phyloP scores from a whole-genome alignment of 2,113 vertebrate genomes.

The Chlamydotis undulata region DNA sequence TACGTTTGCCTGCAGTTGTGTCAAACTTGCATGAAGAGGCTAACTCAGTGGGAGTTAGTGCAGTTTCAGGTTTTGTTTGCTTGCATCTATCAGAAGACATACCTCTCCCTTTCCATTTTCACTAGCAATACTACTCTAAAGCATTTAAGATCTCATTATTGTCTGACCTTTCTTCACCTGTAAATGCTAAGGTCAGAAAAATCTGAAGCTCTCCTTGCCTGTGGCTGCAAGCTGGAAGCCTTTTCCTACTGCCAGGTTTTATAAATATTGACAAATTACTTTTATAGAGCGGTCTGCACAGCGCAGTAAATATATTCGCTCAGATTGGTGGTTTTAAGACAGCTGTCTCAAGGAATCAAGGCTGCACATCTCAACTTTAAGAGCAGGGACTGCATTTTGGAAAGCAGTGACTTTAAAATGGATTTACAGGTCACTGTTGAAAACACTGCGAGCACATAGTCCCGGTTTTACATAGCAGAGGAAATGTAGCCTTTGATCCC shows the following conservation, averaged over 20 bases:
- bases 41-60: not conserved
- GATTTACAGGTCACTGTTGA: not conserved
- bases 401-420: not conserved
- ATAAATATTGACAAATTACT: conserved; percentile 27
- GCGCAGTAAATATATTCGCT: not conserved
- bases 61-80: not conserved
- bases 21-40: not conserved
- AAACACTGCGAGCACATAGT: not conserved
- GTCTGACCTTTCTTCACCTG: conserved; percentile 6
- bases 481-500: not conserved
- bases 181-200: not conserved
- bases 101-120: not conserved
- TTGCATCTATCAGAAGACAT: not conserved
- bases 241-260: conserved; percentile 2
- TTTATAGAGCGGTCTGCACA: not conserved
- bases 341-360: conserved; percentile 18
- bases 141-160: not conserved
- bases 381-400: not conserved
- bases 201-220: not conserved
- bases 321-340: not conserved
- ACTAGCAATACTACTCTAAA: not conserved
- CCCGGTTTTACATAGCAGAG: not conserved
- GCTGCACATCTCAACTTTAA: not conserved
- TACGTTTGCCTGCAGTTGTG: not conserved
- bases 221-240: not conserved